Evolutionary conservation across 2,888 invertebrate genomes (phyloP).

Genomic region (Pteria penguin): DNA sequence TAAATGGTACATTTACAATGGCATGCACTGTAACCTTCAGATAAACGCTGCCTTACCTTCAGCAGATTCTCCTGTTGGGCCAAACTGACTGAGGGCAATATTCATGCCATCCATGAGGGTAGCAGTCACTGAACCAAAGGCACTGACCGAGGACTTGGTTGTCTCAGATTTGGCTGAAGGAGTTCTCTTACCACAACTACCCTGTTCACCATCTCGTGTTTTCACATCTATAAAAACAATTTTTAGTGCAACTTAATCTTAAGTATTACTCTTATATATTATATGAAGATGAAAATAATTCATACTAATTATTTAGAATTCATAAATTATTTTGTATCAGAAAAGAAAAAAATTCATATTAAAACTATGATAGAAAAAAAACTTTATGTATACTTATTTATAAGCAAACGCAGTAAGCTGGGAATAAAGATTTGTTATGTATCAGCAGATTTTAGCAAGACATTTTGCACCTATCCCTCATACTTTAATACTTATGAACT

Average conservation of each 20-base stretch:
- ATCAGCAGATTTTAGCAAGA: no score
- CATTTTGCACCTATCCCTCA: no score
- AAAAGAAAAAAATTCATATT: no score
- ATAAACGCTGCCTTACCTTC: slow-evolving; percentile 59
- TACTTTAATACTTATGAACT: no score
- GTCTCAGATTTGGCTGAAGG: slow-evolving; percentile 41
- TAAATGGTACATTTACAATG: no score
- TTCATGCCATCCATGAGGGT: slow-evolving; percentile 76
- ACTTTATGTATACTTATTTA: no score
- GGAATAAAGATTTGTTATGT: no score
- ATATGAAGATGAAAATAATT: not conserved
- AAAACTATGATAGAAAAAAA: no score
- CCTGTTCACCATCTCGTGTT: slow-evolving; percentile 27
- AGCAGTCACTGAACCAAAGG: slow-evolving; percentile 77
- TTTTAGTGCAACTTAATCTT: no score
- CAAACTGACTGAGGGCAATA: slow-evolving; percentile 76
- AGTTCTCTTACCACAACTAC: slow-evolving; percentile 35
- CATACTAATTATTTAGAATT: not conserved
- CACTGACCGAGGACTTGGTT: slow-evolving; percentile 62
- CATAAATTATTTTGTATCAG: no score
- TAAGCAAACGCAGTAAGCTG: no score
- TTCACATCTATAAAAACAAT: slow-evolving; percentile 11
- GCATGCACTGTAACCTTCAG: no score
- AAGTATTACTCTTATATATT: not conserved
- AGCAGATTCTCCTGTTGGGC: slow-evolving; percentile 66